Evolutionary conservation across 1,140 invertebrate species (phyloP), one percentile per base, ranked within the genome.

Genomic region (Cepaea nemoralis): DNA sequence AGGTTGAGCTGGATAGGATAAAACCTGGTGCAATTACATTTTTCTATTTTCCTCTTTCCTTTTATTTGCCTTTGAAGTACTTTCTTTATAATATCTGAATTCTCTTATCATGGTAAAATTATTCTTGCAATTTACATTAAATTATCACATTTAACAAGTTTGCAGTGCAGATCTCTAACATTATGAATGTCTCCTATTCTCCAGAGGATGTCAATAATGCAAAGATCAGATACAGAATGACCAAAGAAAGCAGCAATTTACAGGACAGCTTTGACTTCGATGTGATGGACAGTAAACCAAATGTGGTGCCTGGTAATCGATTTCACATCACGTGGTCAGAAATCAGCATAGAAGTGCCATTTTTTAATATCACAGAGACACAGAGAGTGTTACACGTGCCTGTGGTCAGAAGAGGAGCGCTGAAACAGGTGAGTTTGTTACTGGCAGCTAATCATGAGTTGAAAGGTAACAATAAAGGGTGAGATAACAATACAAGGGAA

Each of bases 311-410:
- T 16, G 86, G 86, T 40, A 90, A 89, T 71, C 83, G 82, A 0
- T 91, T 91, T 85, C 86, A 91, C 78, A 87, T 91, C 75, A 85
- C 79, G 39, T 91, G 91, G 91, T 89, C 89, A 14, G 74, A 87
- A 19, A 84, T 91, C 19, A 85, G 83, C 31, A 90, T 92, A 85
- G 82, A 85, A 31, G 33, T 80, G 19, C 48, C 82, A 22, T 55
- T 80, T 19, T 45, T 89, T 27, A 91, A 89, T 80, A 83, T 90
- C 6, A 86, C 86, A 48, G 91, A 92, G 83, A 88, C 83, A 14
- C 82, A 84, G 8, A 87, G 89, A 14, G 75, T 89, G 8, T 82
- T 91, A 8, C 81, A 85, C 50, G 82, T 92, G 14, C 90, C 91
- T 45, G 86, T 92, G 8, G 81, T 85, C 22, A 83, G 91, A 67